phyloP scores from a whole-genome alignment of 2,113 vertebrate species.

The Macrotus californicus region DNA sequence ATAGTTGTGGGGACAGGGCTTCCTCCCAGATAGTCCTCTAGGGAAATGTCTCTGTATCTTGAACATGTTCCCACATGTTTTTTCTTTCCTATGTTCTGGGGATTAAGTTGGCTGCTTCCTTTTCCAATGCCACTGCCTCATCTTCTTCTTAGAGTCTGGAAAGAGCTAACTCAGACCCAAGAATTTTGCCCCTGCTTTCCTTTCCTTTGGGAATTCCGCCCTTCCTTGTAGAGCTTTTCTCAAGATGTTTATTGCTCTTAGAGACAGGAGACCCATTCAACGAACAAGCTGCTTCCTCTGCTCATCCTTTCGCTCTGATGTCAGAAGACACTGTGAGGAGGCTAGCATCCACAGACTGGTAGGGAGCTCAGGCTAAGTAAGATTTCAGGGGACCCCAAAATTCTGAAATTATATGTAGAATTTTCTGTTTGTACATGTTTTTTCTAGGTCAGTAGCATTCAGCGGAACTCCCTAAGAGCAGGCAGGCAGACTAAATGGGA shows the following conservation, averaged over 20 bases:
- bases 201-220: background rate
- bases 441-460: background rate
- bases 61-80: background rate
- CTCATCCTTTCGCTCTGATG: background rate
- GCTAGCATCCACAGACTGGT: background rate
- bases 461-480: background rate
- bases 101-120: background rate
- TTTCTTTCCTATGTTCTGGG: background rate
- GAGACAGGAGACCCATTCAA: background rate
- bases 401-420: background rate
- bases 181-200: background rate
- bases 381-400: background rate
- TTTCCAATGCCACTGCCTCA: background rate
- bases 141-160: conserved; percentile 8
- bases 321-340: background rate
- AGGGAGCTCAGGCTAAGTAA: background rate
- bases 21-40: background rate
- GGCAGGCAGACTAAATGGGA: background rate
- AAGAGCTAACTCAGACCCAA: background rate
- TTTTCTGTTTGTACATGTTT: background rate
- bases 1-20: background rate
- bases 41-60: background rate
- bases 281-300: background rate
- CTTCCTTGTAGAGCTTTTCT: background rate
- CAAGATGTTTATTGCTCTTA: background rate